Evolutionary conservation across 1,140 invertebrate genomes (phyloP).

Genomic region (Sycophila sp.): DNA sequence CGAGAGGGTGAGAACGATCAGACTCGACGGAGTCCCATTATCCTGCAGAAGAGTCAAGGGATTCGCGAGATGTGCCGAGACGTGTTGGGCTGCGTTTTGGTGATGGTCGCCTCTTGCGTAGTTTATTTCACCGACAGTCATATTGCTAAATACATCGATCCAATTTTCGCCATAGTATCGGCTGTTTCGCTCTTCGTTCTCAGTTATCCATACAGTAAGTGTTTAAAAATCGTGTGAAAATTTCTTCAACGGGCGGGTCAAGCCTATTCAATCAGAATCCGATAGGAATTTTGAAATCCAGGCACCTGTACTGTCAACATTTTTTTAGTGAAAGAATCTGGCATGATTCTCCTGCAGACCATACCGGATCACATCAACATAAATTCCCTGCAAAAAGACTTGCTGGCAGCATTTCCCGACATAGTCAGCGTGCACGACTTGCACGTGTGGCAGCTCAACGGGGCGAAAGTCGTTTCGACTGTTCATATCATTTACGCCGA

Average conservation of each 20-base stretch:
- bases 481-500: conserved; percentile 79
- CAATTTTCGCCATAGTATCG: conserved; percentile 74
- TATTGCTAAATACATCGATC: conserved; percentile 79
- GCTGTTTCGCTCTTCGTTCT: conserved; percentile 71
- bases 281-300: too few relatives aligned
- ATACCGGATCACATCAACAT: conserved; percentile 84
- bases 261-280: too few relatives aligned
- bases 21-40: conserved; percentile 55
- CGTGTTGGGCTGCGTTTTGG: conserved; percentile 73
- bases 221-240: neutral
- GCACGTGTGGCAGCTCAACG: conserved; percentile 83
- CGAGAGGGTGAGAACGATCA: conserved; percentile 64
- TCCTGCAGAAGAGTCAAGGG: conserved; percentile 59
- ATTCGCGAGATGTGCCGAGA: conserved; percentile 72
- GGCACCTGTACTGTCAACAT: too few relatives aligned
- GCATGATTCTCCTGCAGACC: conserved; percentile 81
- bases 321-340: conserved; percentile 79
- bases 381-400: conserved; percentile 71
- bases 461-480: conserved; percentile 76
- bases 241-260: too few relatives aligned
- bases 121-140: conserved; percentile 72
- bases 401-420: conserved; percentile 78
- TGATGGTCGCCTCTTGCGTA: conserved; percentile 73
- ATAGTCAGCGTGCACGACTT: conserved; percentile 84
- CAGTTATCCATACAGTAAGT: conserved; percentile 81